Evolutionary conservation across 2,888 invertebrate species (phyloP).

Genomic region (Metellina segmentata): DNA sequence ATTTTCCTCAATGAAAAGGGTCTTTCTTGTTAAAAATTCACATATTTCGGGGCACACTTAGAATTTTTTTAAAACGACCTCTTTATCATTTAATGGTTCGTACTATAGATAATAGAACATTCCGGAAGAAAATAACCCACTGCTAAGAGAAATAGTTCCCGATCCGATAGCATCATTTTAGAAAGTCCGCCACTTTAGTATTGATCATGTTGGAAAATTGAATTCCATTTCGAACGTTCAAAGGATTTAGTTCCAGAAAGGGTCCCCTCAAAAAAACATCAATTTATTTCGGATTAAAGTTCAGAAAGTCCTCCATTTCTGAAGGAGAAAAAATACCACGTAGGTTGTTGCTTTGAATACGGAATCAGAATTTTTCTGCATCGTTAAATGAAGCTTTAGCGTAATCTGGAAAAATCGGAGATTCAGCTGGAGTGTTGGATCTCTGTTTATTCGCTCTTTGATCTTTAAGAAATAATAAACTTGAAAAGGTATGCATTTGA

Average conservation of each 20-base stretch:
- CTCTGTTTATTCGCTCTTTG: background rate
- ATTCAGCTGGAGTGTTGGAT: background rate
- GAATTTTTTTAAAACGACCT: background rate
- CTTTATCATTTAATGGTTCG: background rate
- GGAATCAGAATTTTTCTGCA: slow-evolving; percentile 44
- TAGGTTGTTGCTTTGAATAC: slow-evolving; percentile 38
- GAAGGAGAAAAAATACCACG: slow-evolving; percentile 1
- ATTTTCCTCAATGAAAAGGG: background rate
- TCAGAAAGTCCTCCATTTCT: background rate
- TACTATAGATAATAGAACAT: background rate
- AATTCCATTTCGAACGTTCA: slow-evolving; percentile 19
- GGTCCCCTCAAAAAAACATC: slow-evolving; percentile 32
- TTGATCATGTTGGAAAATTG: slow-evolving; percentile 30
- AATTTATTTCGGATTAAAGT: slow-evolving; percentile 67
- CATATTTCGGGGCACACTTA: background rate
- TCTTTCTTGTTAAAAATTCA: background rate
- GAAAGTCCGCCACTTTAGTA: slow-evolving; percentile 7
- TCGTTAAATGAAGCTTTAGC: slow-evolving; percentile 40
- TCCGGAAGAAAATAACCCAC: background rate
- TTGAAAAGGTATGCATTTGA: background rate
- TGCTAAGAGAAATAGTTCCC: background rate
- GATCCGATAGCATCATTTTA: background rate
- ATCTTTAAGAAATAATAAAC: background rate
- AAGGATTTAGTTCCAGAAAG: slow-evolving; percentile 8
- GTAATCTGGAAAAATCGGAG: slow-evolving; percentile 33